A percentile compares a stretch with the other conserved stretches of the same genome.
Conservation (phyloP, 2,888 invertebrate species). For the Boloria euphrosyne region DNA sequence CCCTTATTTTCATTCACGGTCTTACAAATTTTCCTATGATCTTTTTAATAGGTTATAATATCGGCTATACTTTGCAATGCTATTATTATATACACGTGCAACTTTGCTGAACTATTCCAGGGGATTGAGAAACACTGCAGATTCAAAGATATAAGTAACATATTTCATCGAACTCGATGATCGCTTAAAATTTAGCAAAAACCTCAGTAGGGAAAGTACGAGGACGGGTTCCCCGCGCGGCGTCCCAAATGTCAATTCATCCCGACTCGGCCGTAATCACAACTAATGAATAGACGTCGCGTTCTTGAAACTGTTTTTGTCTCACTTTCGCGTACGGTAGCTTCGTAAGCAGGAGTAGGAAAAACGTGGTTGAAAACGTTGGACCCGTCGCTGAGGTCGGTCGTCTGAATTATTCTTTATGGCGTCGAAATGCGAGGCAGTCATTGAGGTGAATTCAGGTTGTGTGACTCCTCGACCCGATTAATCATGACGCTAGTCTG, state of each 20-base stretch:
- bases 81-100: slow-evolving; percentile 19
- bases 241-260: slow-evolving; percentile 80
- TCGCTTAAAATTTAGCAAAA: slow-evolving; percentile 71
- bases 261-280: slow-evolving; percentile 68
- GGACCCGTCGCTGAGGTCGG: slow-evolving; percentile 63
- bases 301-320: slow-evolving; percentile 59
- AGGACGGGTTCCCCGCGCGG: slow-evolving; percentile 61
- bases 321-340: slow-evolving; percentile 56
- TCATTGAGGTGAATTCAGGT: slow-evolving; percentile 75
- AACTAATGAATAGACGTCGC: slow-evolving; percentile 78
- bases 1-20: slow-evolving; percentile 30
- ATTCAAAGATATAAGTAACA: slow-evolving; percentile 34
- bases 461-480: slow-evolving; percentile 73
- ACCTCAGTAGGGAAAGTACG: slow-evolving; percentile 71
- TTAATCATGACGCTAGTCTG: slow-evolving; percentile 65
- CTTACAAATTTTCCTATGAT: slow-evolving; percentile 40
- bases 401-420: slow-evolving; percentile 77
- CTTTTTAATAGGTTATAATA: slow-evolving; percentile 28
- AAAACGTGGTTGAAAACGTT: slow-evolving; percentile 53
- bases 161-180: slow-evolving; percentile 60
- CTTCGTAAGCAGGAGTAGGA: slow-evolving; percentile 59
- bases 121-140: neutral
- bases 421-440: slow-evolving; percentile 76
- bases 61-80: too few species aligned
- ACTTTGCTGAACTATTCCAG: slow-evolving; percentile 18